These are phyloP conservation scores for Coronaproctus castanopsis DNA, from an alignment of 2,888 invertebrate species.

Conservation along the genomic window DNA sequence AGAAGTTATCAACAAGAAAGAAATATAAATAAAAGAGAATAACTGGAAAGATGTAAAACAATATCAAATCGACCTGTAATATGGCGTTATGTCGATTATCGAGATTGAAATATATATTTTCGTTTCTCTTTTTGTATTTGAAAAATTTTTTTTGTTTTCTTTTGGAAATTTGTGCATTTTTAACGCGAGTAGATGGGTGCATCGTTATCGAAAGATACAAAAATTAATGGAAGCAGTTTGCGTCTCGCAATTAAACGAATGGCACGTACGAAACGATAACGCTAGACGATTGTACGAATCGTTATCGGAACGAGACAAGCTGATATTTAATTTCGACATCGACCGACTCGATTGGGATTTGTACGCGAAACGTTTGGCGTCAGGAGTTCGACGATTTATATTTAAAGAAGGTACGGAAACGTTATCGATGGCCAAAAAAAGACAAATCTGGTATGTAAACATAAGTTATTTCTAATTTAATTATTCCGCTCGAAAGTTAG, in stretches of 20 bases:
- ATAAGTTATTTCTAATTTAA: no score
- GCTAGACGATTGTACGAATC: conserved; percentile 35
- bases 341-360: conserved; percentile 51
- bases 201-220: conserved; percentile 57
- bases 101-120: no score
- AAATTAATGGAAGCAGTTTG: conserved; percentile 48
- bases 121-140: no score
- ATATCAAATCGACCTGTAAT: no score
- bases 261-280: conserved; percentile 45
- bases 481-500: no score
- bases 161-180: no score
- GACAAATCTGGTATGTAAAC: conserved; percentile 35
- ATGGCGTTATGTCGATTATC: no score
- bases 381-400: conserved; percentile 55
- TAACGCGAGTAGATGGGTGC: no score
- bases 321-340: conserved; percentile 50
- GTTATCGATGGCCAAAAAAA: conserved; percentile 42
- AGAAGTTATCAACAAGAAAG: no score
- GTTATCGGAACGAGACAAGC: conserved; percentile 36
- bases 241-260: conserved; percentile 59
- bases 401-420: conserved; percentile 60
- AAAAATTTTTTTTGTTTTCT: no score
- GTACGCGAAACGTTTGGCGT: conserved; percentile 45
- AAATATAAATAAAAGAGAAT: no score
- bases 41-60: no score